Evolutionary conservation across 2,888 invertebrate genomes (phyloP).

Genomic region (Drosophila seclusa): DNA sequence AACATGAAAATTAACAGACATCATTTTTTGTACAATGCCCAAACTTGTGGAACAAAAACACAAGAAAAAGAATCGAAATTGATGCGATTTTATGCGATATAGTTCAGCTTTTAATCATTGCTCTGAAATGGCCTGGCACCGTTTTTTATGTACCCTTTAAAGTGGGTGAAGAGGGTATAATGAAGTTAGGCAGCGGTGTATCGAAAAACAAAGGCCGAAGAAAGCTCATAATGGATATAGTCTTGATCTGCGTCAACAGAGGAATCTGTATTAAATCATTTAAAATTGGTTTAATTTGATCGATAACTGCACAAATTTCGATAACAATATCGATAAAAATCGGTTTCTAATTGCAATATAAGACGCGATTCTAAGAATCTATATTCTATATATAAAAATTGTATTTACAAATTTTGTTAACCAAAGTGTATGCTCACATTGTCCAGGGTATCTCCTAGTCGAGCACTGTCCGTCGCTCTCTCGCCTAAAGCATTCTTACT

Average conservation of each 20-base stretch:
- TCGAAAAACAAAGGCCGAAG: not conserved
- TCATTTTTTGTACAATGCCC: constrained; percentile 42
- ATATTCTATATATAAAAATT: too few species aligned
- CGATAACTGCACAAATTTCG: not conserved
- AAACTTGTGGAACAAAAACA: constrained; percentile 29
- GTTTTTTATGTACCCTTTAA: not conserved
- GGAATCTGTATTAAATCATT: not conserved
- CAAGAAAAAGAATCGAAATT: constrained; percentile 33
- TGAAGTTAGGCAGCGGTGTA: not conserved
- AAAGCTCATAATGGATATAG: not conserved
- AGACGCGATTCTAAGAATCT: not conserved
- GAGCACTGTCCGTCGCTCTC: not conserved
- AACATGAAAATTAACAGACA: constrained; percentile 35
- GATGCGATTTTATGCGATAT: constrained; percentile 30
- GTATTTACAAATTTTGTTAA: too few species aligned
- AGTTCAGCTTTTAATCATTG: constrained; percentile 49
- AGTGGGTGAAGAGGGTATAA: not conserved
- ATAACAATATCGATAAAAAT: not conserved
- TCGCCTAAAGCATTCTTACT: not conserved
- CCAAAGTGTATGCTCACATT: not conserved
- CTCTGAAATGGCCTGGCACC: constrained; percentile 15
- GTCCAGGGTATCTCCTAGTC: not conserved
- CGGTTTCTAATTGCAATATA: not conserved
- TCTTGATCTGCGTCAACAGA: not conserved
- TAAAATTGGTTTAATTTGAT: not conserved